phyloP scores from a whole-genome alignment of 2,113 vertebrate genomes.

The Numenius arquata region DNA sequence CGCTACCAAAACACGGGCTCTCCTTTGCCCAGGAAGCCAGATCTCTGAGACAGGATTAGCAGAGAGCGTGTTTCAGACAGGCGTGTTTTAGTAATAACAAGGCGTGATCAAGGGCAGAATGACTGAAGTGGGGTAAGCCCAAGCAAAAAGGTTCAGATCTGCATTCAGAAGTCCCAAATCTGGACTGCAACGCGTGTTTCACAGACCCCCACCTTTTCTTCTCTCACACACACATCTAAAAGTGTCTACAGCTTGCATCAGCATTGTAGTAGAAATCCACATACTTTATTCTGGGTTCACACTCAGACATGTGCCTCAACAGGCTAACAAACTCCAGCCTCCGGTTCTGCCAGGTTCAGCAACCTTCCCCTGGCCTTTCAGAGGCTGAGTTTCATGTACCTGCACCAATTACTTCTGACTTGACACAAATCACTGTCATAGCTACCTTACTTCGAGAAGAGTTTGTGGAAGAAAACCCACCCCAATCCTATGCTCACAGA shows the following conservation, averaged over 20 bases:
- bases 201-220: not conserved
- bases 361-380: not conserved
- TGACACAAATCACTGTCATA: not conserved
- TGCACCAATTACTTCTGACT: not conserved
- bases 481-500: not conserved
- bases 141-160: not conserved
- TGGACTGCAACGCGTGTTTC: fast-evolving
- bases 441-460: not conserved
- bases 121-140: not conserved
- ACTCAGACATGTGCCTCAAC: not conserved
- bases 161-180: not conserved
- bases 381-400: not conserved
- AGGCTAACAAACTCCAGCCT: not conserved
- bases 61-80: not conserved
- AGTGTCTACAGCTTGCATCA: not conserved
- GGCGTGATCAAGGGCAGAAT: not conserved
- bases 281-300: not conserved
- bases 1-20: not conserved
- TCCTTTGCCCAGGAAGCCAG: not conserved
- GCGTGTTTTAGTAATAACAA: not conserved
- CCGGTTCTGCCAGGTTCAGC: not conserved
- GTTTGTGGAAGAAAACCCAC: not conserved
- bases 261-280: not conserved
- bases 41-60: not conserved
- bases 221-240: not conserved